Conservation (phyloP, 2,888 invertebrate species). For the Ochropleura leucogaster region DNA sequence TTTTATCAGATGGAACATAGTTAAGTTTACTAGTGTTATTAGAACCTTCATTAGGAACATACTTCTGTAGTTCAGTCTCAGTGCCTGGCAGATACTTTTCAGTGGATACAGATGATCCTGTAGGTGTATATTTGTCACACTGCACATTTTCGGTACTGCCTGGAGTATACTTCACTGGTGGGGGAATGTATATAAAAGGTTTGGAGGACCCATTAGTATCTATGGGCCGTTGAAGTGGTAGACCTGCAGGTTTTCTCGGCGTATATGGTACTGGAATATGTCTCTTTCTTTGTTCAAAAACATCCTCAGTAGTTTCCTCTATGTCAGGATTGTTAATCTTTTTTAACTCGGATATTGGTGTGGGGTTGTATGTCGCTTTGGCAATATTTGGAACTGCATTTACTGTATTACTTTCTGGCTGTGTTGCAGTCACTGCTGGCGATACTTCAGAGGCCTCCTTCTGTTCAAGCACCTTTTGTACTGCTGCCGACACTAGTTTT, state of each 20-base stretch:
- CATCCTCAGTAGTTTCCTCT: conserved; percentile 77
- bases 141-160: conserved; percentile 79
- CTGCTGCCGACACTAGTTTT: conserved; percentile 91
- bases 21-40: conserved; percentile 76
- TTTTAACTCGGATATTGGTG: conserved; percentile 92
- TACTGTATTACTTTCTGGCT: conserved; percentile 64
- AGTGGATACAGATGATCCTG: conserved; percentile 79
- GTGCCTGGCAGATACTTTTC: conserved; percentile 86
- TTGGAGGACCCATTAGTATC: conserved; percentile 82
- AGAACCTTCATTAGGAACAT: conserved; percentile 78
- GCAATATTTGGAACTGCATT: conserved; percentile 78
- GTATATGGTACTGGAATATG: conserved; percentile 90
- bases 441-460: conserved; percentile 77
- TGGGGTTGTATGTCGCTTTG: conserved; percentile 91
- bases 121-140: conserved; percentile 85
- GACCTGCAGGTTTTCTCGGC: conserved; percentile 84
- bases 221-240: conserved; percentile 80
- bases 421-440: conserved; percentile 66
- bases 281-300: conserved; percentile 81
- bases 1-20: conserved; percentile 87
- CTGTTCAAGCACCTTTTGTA: conserved; percentile 91
- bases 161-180: conserved; percentile 82
- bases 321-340: conserved; percentile 81
- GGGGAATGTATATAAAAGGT: conserved; percentile 85
- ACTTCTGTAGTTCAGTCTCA: conserved; percentile 81